Evolutionary conservation across 2,113 vertebrate genomes (phyloP).

Genomic region (Engystomops pustulosus): DNA sequence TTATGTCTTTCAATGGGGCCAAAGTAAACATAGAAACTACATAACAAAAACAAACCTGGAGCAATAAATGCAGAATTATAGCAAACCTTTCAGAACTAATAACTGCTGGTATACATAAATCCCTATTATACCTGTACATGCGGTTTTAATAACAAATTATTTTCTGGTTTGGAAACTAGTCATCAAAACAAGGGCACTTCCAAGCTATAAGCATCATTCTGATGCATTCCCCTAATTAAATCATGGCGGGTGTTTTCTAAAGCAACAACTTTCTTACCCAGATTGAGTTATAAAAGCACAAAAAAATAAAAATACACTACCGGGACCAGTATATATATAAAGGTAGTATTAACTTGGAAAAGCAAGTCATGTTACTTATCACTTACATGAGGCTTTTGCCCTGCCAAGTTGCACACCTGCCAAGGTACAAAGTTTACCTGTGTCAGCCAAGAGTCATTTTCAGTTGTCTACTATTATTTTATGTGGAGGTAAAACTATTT

Average conservation of each 20-base stretch:
- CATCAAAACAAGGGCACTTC: neutral
- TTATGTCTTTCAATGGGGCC: neutral
- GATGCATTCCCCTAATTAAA: constrained; percentile 1
- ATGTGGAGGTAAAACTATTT: constrained; percentile 11
- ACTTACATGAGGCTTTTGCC: neutral
- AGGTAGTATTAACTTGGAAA: constrained; percentile 7
- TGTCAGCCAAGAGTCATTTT: constrained; percentile 26
- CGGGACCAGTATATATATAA: neutral
- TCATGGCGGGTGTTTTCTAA: neutral
- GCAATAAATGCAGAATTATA: neutral
- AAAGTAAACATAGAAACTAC: neutral
- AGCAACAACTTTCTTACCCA: neutral
- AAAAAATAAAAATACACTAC: neutral
- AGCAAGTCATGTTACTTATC: constrained; percentile 18
- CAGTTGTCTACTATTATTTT: constrained; percentile 11
- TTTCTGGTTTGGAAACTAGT: constrained; percentile 5
- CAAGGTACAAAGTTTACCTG: constrained; percentile 35
- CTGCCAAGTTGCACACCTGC: constrained; percentile 30
- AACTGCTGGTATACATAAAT: neutral
- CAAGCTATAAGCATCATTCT: neutral
- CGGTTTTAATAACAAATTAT: neutral
- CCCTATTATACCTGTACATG: neutral
- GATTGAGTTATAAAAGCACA: neutral
- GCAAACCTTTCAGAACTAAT: constrained; percentile 4
- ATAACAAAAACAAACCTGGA: neutral